These are phyloP conservation scores for Sclerodermus sp. DNA, from an alignment of 2,888 invertebrate species.

Conservation along the genomic window DNA sequence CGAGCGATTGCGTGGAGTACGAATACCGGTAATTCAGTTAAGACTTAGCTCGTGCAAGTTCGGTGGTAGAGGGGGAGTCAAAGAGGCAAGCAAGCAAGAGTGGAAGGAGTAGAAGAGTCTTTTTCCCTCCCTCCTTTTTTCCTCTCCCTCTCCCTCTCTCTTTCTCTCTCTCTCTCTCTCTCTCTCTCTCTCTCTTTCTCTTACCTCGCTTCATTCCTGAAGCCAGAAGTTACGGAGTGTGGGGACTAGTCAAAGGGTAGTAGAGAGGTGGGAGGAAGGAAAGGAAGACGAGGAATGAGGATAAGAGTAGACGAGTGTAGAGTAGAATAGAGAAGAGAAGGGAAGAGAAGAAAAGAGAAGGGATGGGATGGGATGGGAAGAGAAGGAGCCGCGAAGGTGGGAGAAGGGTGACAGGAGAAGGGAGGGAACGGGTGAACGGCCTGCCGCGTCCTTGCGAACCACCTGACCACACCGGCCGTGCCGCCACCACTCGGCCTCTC, in stretches of 20 bases:
- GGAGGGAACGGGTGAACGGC: constrained; percentile 46
- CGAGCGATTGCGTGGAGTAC: constrained; percentile 24
- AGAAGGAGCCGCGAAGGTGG: constrained; percentile 13
- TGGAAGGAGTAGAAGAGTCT: constrained; percentile 10
- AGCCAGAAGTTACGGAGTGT: constrained; percentile 1
- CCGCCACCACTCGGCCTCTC: constrained; percentile 52
- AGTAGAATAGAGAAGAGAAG: constrained; percentile 2
- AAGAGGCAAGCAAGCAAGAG: background rate
- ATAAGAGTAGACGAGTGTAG: constrained; percentile 4
- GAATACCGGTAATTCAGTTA: constrained; percentile 35
- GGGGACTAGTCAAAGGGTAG: no score
- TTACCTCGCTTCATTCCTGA: no score
- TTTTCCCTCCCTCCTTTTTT: no score
- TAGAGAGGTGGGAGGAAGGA: background rate
- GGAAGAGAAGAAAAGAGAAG: constrained; percentile 4
- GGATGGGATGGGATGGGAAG: constrained; percentile 2
- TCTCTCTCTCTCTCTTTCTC: no score
- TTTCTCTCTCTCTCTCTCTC: no score
- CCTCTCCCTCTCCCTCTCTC: no score
- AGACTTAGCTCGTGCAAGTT: constrained; percentile 20
- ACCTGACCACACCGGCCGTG: constrained; percentile 54
- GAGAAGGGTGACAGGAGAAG: constrained; percentile 9
- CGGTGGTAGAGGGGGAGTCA: constrained; percentile 3
- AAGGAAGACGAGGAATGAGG: constrained; percentile 3
- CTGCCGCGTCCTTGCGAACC: constrained; percentile 58